Conservation (phyloP, 2,888 invertebrate genomes). For the Drosophila anomalata region DNA sequence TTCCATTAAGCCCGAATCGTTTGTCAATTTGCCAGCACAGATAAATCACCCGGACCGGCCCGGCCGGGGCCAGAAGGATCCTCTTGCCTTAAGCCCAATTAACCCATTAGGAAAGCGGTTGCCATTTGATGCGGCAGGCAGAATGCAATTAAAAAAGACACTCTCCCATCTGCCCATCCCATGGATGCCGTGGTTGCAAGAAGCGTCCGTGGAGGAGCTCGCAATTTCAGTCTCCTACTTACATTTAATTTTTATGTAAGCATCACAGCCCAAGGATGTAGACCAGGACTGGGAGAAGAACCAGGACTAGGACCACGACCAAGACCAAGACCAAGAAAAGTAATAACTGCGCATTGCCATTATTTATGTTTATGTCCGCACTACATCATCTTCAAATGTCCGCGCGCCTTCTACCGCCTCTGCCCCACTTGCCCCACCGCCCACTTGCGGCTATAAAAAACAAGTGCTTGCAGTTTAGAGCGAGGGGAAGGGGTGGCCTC, state of each 20-base stretch:
- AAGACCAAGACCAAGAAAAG: constrained; percentile 56
- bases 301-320: constrained; percentile 16
- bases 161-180: constrained; percentile 2
- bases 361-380: constrained; percentile 80
- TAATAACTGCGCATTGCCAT: constrained; percentile 78
- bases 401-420: constrained; percentile 34
- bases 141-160: constrained; percentile 70
- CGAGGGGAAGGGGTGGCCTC: background rate
- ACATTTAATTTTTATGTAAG: constrained; percentile 72
- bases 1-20: constrained; percentile 67
- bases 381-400: constrained; percentile 77
- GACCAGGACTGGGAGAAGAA: constrained; percentile 39
- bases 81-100: constrained; percentile 69
- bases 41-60: constrained; percentile 55
- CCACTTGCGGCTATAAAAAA: constrained; percentile 66
- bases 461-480: constrained; percentile 58
- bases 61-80: constrained; percentile 8
- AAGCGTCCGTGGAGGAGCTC: background rate
- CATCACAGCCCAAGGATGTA: constrained; percentile 50
- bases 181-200: constrained; percentile 5
- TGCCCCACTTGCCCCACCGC: constrained; percentile 11
- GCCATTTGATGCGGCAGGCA: constrained; percentile 66
- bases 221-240: constrained; percentile 38
- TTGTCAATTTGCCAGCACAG: constrained; percentile 61
- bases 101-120: constrained; percentile 64